Base-by-base conservation (phyloP, 1,140 invertebrate genomes). In the Drosophila cardini region DNA sequence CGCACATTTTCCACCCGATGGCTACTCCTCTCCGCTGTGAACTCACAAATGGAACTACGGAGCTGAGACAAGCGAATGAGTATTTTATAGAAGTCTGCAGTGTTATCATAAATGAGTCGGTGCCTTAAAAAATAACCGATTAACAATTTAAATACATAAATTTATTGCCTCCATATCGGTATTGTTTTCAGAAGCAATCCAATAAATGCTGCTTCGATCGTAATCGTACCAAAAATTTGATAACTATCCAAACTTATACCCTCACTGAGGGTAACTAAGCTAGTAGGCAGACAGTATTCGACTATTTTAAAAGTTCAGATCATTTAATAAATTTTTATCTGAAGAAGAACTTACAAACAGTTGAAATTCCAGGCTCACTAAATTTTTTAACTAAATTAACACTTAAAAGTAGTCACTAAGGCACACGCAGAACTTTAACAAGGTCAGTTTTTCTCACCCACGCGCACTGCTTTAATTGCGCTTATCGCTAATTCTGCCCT, bases 241-340 rank as follows among this genome's bases (percentile, higher is more conserved):
- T 60, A 46, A 50, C 65, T 68, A 68, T 68, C 45, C 65, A 60
- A 68, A 60, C 45, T 48, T 32, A 30, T 52, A 52, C 26, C 48
- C 26, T 52, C 15, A 15, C 48, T 52, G 0, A 2, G 48, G 8
- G 26, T 52, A 9, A n/a, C 15, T 13, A 1, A 34, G 26, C 10
- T 38, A 9, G 8, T 36, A 3, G 30, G 30, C 30, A 32, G 30
- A 4, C 3, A 4, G 30, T n/a, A n/a, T n/a, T n/a, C n/a, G n/a
- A n/a, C n/a, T n/a, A n/a, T n/a, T n/a, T n/a, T n/a, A n/a, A n/a
- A n/a, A n/a, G n/a, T n/a, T n/a, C n/a, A 34, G 6, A 34, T 4
- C 32, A 34, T 34, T 34, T 34, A 8, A 5, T 8, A 32, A 7
- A 32, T 32, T 32, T 32, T 32, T 4, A 32, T 4, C 30, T 32